phyloP scores from a whole-genome alignment of 1,140 invertebrate species.

The Neodiprion fabricii region DNA sequence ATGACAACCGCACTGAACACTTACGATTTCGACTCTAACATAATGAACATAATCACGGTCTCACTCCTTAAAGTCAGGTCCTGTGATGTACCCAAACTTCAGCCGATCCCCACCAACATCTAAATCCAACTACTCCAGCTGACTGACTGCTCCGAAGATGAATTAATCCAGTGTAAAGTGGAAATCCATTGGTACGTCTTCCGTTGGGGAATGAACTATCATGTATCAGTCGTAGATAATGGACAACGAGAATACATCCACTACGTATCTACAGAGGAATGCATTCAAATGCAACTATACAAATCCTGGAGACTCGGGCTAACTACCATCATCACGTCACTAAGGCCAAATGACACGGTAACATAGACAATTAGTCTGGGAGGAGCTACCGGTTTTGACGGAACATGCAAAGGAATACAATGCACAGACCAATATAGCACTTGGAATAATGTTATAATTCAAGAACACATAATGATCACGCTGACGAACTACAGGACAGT shows the following conservation, averaged over 20 bases:
- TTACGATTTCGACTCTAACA: background rate
- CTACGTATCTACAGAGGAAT: background rate
- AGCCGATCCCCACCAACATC: background rate
- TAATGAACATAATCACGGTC: background rate
- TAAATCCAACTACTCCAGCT: background rate
- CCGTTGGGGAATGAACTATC: background rate
- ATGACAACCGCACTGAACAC: background rate
- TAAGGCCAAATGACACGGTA: background rate
- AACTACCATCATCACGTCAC: background rate
- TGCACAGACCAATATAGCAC: background rate
- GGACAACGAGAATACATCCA: background rate
- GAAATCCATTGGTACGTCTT: background rate
- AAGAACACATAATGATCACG: background rate
- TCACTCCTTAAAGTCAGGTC: background rate
- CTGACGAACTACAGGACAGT: background rate
- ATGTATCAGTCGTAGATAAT: background rate
- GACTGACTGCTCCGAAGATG: background rate
- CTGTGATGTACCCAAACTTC: background rate
- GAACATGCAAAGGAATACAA: background rate
- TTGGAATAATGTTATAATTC: background rate
- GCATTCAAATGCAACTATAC: background rate
- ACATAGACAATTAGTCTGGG: background rate
- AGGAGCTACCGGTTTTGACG: background rate
- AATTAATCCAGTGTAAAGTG: background rate
- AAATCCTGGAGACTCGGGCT: background rate